Evolutionary conservation across 2,113 vertebrate genomes (phyloP), one percentile per base, ranked within the genome.

Genomic region (Actenoides hombroni): DNA sequence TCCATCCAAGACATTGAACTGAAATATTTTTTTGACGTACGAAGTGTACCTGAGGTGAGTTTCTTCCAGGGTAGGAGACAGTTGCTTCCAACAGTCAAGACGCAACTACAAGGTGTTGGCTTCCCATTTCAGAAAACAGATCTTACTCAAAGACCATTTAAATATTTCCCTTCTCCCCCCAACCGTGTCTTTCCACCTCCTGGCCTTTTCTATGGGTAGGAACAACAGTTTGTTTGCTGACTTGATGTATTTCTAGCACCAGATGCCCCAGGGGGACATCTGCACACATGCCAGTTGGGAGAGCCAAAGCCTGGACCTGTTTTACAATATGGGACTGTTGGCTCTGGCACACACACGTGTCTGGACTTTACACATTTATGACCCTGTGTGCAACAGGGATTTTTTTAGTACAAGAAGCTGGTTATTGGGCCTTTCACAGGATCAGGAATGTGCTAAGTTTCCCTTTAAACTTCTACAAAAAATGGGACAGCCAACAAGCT

Each of bases 281-380:
- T 48, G 29, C 14, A 9, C 3, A 0, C 1, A 7, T 37, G n/a
- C 37, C 13, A 26, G 19, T 1, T 57, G 51, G 44, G 56, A 86
- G 16, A 73, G n/a, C 20, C 54, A 74, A 57, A 86, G 57, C 71
- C 40, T 44, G 44, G 53, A 37, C 35, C 42, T 85, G 67, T 80
- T 51, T 83, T 61, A 37, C 31, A 25, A 17, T 6, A 16, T 1
- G 6, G n/a, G 31, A 26, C 40, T 84, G 40, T 44, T 61, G 51
- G 23, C 19, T 81, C 26, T 7, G 7, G 48, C 29, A n/a, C 53
- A 23, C 35, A 23, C 35, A 25, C 5, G 0, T 23, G 16, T n/a
- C 82, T 57, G n/a, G 65, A 40, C 56, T 46, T 46, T 5, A 48
- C 40, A 31, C 10, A 3, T 68, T 46, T 9, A 7, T 40, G 25